These are phyloP conservation scores for Brachirus orientalis DNA, from an alignment of 2,113 vertebrate species.

Conservation along the genomic window DNA sequence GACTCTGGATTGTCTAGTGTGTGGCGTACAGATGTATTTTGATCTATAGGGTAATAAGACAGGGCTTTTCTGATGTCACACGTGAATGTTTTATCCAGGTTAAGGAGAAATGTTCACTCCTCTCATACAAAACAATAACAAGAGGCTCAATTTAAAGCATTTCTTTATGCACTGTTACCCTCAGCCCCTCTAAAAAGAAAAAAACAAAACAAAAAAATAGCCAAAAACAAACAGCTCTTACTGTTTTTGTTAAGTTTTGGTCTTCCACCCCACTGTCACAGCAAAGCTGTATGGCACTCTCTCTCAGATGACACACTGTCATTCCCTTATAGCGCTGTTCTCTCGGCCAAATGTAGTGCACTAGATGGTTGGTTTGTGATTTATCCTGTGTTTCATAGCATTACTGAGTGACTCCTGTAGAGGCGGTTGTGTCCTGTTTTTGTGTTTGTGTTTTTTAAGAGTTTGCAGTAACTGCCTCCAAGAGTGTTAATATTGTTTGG, in stretches of 20 bases:
- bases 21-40: constrained; percentile 59
- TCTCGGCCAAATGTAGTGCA: constrained; percentile 43
- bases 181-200: constrained; percentile 35
- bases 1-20: constrained; percentile 61
- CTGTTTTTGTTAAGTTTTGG: constrained; percentile 64
- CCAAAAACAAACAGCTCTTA: constrained; percentile 45
- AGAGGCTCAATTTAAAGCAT: constrained; percentile 48
- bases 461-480: constrained; percentile 68
- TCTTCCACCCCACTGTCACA: constrained; percentile 76
- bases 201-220: neutral
- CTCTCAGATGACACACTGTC: constrained; percentile 59
- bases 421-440: constrained; percentile 45
- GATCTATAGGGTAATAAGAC: constrained; percentile 51
- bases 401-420: constrained; percentile 33
- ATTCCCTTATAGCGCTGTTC: constrained; percentile 37
- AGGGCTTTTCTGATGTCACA: constrained; percentile 63
- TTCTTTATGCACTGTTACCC: constrained; percentile 68
- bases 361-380: constrained; percentile 50
- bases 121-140: constrained; percentile 34
- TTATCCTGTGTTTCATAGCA: constrained; percentile 54
- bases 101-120: constrained; percentile 44
- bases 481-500: constrained; percentile 58
- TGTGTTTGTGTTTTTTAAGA: constrained; percentile 39
- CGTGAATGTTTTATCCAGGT: constrained; percentile 67
- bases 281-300: constrained; percentile 74